Percentiles rank a stretch among this genome's conserved stretches.
These are phyloP conservation scores for Caligus rogercresseyi DNA, from an alignment of 1,140 invertebrate genomes.

Conservation along the genomic window DNA sequence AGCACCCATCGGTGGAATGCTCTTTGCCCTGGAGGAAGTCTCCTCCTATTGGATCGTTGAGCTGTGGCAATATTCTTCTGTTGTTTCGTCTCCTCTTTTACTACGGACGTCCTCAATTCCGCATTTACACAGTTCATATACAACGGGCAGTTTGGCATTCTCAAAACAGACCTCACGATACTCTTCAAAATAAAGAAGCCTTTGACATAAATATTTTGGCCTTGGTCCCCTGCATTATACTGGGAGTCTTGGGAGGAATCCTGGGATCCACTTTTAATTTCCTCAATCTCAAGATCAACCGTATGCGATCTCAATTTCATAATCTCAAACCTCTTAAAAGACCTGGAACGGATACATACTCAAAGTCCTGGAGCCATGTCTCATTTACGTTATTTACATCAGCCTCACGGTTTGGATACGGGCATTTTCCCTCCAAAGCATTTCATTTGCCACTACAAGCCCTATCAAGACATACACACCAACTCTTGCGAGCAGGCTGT, in stretches of 20 bases:
- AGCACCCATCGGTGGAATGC: conserved; percentile 23
- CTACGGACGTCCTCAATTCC: conserved; percentile 31
- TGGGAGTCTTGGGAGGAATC: conserved; percentile 24
- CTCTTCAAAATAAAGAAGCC: conserved; percentile 21
- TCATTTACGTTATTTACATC: background rate
- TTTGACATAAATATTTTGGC: conserved; percentile 22
- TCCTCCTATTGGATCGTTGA: conserved; percentile 32
- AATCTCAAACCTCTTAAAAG: background rate
- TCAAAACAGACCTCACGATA: conserved; percentile 26
- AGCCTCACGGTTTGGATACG: background rate
- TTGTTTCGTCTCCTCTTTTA: conserved; percentile 30
- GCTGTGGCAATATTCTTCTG: conserved; percentile 35
- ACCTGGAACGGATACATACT: background rate
- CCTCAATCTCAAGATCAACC: conserved; percentile 27
- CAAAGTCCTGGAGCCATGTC: background rate
- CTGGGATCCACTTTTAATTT: conserved; percentile 29
- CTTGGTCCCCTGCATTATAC: conserved; percentile 20
- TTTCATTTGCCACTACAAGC: background rate
- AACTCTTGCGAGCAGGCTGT: background rate
- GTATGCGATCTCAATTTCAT: conserved; percentile 2
- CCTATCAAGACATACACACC: background rate
- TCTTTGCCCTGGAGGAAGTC: conserved; percentile 27
- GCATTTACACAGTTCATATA: conserved; percentile 29
- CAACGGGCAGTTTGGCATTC: conserved; percentile 30
- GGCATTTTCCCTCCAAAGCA: background rate